Conservation (phyloP, 2,797 vertebrate species). For the Thaleichthys pacificus region DNA sequence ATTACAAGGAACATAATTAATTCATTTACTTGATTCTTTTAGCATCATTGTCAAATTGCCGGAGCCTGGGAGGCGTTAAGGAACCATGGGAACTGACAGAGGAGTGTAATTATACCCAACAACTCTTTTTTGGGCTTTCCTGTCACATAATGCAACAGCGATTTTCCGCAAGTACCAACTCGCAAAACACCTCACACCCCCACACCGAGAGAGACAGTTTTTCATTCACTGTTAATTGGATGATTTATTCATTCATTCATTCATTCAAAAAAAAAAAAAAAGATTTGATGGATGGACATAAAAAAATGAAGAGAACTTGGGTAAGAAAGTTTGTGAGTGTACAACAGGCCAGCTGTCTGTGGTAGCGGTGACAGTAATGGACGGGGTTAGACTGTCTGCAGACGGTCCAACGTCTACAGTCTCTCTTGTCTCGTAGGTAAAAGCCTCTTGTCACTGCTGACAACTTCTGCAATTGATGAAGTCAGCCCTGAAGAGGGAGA, state of each 20-base stretch:
- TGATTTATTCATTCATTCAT: slow-evolving; percentile 52
- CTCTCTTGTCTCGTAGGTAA: slow-evolving; percentile 63
- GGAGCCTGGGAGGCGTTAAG: slow-evolving; percentile 53
- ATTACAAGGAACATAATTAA: slow-evolving; percentile 53
- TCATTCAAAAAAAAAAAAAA: slow-evolving; percentile 16
- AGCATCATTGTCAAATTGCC: slow-evolving; percentile 59
- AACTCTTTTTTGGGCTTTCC: slow-evolving; percentile 47
- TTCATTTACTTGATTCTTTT: slow-evolving; percentile 60
- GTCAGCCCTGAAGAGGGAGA: slow-evolving; percentile 64
- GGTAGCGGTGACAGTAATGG: slow-evolving; percentile 58
- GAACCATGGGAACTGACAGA: slow-evolving; percentile 50
- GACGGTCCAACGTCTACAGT: slow-evolving; percentile 45
- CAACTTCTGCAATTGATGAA: slow-evolving; percentile 71
- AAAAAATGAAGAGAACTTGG: slow-evolving; percentile 51
- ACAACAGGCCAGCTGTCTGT: slow-evolving; percentile 45
- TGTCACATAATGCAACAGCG: slow-evolving; percentile 48
- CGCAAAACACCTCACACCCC: slow-evolving; percentile 50
- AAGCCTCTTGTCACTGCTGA: slow-evolving; percentile 67
- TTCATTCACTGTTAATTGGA: slow-evolving; percentile 64
- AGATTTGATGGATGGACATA: neutral
- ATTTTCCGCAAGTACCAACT: slow-evolving; percentile 39
- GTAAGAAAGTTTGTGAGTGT: slow-evolving; percentile 59
- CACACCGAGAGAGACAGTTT: slow-evolving; percentile 33
- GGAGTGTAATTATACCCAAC: slow-evolving; percentile 60
- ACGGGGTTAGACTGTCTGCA: slow-evolving; percentile 52